These are phyloP conservation scores for Solenopsis invicta DNA, from an alignment of 1,140 invertebrate species.

Conservation along the genomic window DNA sequence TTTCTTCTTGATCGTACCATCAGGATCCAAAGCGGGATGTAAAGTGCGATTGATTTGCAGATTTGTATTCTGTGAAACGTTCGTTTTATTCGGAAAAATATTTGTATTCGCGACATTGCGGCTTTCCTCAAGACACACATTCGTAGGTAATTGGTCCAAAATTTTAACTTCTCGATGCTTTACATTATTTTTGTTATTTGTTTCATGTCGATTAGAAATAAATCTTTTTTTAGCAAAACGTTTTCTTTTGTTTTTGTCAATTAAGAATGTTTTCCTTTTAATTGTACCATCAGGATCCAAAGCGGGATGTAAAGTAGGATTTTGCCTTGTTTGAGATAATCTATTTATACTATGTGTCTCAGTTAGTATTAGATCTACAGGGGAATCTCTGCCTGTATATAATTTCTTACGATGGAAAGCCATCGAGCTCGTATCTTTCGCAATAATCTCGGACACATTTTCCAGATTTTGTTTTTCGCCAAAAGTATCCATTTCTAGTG, in stretches of 20 bases:
- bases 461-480: neutral
- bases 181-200: neutral
- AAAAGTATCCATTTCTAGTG: neutral
- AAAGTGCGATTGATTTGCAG: neutral
- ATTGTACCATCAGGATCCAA: slow-evolving; percentile 52
- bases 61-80: neutral
- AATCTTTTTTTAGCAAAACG: neutral
- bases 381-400: slow-evolving; percentile 74
- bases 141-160: neutral
- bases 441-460: neutral
- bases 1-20: neutral
- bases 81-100: slow-evolving; percentile 1
- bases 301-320: slow-evolving; percentile 51
- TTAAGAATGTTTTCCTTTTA: neutral
- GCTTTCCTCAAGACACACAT: neutral
- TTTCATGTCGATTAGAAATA: neutral
- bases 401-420: slow-evolving; percentile 74
- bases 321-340: neutral
- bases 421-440: neutral
- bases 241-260: neutral
- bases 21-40: slow-evolving; percentile 68
- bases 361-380: slow-evolving; percentile 70
- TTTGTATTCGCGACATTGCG: neutral
- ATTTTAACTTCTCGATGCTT: slow-evolving; percentile 12
- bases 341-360: neutral